Base-by-base conservation (phyloP, 2,797 vertebrate genomes). In the Synanceia verrucosa region DNA sequence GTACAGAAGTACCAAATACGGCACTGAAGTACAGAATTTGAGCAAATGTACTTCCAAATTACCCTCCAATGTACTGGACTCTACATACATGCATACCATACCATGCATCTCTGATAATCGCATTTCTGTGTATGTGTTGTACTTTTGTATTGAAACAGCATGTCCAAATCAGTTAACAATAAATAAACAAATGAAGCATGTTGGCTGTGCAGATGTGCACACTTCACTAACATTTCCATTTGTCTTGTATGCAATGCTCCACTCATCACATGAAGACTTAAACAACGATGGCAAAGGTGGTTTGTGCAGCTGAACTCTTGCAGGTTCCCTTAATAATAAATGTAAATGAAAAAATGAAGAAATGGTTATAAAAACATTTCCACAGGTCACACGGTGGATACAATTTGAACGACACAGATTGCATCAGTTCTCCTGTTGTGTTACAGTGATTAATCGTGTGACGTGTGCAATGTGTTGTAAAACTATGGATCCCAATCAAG, bases 191-290 rank as follows among this genome's bases (percentile, higher is more conserved):
- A 59, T 48, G 37, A 31, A 41, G 33, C n/a, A 34, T 37, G 60
- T 23, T 48, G 41, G 29, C 50, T 44, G 7, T 59, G 72, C 63
- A 65, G 48, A 6, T 69, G 43, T 71, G 13, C 44, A 61, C 11
- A 61, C 18, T 64, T 71, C 53, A 70, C n/a, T n/a, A 66, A 19
- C 46, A 16, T 51, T 68, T 72, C 16, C 60, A 39, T 68, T 56
- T 36, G 56, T 63, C 53, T 36, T 50, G 41, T 48, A 64, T 55
- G 69, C 69, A 83, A 62, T 65, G 29, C 44, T 58, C 69, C 37
- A 63, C 16, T 65, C 36, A 61, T 3, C 24, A 24, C 66, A 53
- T 24, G 13, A 28, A 59, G 23, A 29, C n/a, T 68, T 21, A 7
- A 58, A 63, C 26, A 61, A 56, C 24, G 11, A 26, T 2, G 13